Conservation (phyloP, 2,797 vertebrate genomes). For the Oreonectes daqikongensis region DNA sequence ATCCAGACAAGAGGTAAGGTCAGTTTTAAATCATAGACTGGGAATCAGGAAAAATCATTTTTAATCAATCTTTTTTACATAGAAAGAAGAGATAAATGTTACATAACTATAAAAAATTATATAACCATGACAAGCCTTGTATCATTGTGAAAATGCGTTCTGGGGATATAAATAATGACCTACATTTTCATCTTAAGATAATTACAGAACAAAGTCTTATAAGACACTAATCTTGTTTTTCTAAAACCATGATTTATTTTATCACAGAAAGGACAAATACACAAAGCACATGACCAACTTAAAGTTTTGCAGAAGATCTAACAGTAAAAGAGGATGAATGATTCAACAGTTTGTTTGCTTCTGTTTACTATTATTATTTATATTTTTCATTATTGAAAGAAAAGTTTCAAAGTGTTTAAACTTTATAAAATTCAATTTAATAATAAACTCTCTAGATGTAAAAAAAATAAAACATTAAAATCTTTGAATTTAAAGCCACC, state of each 20-base stretch:
- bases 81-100: not conserved
- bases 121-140: not conserved
- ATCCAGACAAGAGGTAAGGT: not conserved
- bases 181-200: not conserved
- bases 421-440: not conserved
- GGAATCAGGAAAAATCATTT: not conserved
- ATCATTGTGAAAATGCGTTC: not conserved
- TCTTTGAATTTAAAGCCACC: not conserved
- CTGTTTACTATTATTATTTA: not conserved
- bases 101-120: too few relatives aligned
- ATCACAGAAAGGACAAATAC: not conserved
- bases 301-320: slow-evolving; percentile 1
- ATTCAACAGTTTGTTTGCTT: not conserved
- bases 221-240: not conserved
- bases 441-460: not conserved
- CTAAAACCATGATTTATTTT: not conserved
- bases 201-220: not conserved
- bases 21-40: not conserved
- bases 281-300: not conserved
- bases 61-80: not conserved
- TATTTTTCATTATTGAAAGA: not conserved
- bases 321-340: not conserved
- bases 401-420: not conserved
- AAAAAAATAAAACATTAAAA: not conserved
- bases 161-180: not conserved